Percentiles rank a stretch among this genome's conserved stretches.
phyloP scores from a whole-genome alignment of 2,113 vertebrate genomes.

The Stercorarius parasiticus region DNA sequence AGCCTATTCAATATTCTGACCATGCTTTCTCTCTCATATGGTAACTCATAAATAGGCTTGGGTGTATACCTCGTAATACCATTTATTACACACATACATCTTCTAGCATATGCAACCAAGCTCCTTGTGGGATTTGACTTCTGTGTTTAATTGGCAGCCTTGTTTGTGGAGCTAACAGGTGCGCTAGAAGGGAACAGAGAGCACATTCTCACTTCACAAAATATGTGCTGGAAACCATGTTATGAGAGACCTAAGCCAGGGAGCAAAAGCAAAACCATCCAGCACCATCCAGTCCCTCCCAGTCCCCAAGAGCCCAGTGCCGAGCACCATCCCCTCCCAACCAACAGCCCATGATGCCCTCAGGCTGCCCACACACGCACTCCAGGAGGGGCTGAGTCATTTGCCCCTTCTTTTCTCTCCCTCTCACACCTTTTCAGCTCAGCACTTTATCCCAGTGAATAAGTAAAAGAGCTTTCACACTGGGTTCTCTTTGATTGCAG shows the following conservation, averaged over 20 bases:
- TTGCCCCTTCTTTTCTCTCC: neutral
- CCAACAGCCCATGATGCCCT: neutral
- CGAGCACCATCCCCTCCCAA: neutral
- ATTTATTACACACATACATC: slow-evolving; percentile 52
- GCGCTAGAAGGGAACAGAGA: slow-evolving; percentile 3
- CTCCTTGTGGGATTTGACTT: slow-evolving; percentile 39
- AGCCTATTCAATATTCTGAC: neutral
- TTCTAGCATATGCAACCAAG: neutral
- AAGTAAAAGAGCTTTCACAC: neutral
- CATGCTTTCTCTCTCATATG: neutral
- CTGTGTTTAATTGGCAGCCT: slow-evolving; percentile 31
- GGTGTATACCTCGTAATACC: slow-evolving; percentile 6
- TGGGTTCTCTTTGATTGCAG: neutral
- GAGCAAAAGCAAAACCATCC: neutral
- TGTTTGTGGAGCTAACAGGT: slow-evolving; percentile 37
- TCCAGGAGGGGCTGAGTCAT: neutral
- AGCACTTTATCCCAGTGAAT: neutral
- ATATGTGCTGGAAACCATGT: neutral
- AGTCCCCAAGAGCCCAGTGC: neutral
- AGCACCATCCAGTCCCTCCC: neutral
- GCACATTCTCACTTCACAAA: slow-evolving; percentile 39
- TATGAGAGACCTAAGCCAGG: neutral
- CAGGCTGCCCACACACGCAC: neutral
- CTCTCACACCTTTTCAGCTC: neutral
- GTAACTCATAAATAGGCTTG: slow-evolving; percentile 35